Evolutionary conservation across 1,140 invertebrate species (phyloP), one percentile per base, ranked within the genome.

Genomic region (Drosophila nebulosa): DNA sequence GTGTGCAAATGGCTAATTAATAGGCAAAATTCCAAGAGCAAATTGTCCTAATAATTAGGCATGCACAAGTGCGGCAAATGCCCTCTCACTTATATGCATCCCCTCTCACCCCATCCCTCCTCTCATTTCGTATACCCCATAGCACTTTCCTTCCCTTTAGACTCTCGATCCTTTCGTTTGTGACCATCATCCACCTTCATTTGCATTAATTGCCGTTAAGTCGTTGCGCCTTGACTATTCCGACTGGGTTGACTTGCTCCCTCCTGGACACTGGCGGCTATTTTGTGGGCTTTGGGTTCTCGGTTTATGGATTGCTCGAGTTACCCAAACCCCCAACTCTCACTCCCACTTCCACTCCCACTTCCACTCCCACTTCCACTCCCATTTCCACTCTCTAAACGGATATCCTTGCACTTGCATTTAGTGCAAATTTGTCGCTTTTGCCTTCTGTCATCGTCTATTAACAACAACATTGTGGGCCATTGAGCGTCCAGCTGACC

Each of bases 161-260:
- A 35, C 27, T 53, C 42, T 46, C 39, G 39, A 53, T 60, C 69
- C 62, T 55, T 68, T 69, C 50, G 59, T 57, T 55, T 70, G 52
- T 51, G 51, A 70, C 69, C 59, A 72, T 64, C 66, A 77, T 78
- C 66, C 74, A 88, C 83, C 81, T 86, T 88, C 78, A 83, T 86
- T 86, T 88, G 83, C 81, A 86, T 88, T 86, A 86, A 86, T 86
- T 88, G 81, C 78, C 71, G 78, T 83, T 88, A 86, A 85, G 81
- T 85, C 69, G 81, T 66, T 78, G 64, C 46, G 77, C 61, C 74
- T 30, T 55, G 52, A 16, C 52, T 55, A 30, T 27, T 30, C 52
- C 27, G 26, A 55, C 26, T 55, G 26, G 52, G 52, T 26, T 52
- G 50, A 22, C 50, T 52, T 22, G 50, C 50, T 52, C 12, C 21